A percentile compares a stretch with the other conserved stretches of the same genome.
Evolutionary conservation across 2,797 vertebrate genomes (phyloP).

Genomic region (Pangasius sanitwongsei): DNA sequence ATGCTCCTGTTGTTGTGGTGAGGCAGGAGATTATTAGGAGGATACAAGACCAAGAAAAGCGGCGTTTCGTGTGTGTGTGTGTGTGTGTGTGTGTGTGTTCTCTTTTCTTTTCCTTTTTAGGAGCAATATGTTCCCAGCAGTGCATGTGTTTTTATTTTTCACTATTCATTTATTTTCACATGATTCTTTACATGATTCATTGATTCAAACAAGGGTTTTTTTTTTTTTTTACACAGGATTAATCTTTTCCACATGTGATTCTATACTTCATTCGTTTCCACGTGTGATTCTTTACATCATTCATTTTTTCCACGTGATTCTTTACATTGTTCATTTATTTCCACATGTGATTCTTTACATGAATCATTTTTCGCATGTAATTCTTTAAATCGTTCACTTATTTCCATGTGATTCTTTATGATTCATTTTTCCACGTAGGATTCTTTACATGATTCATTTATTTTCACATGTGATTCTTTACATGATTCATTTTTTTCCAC

Average conservation of each 20-base stretch:
- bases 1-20: slow-evolving; percentile 65
- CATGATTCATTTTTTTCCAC: background rate
- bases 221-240: too few species aligned
- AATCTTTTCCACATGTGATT: background rate
- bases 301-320: too few species aligned
- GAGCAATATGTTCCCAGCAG: slow-evolving; percentile 3
- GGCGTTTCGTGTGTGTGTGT: slow-evolving; percentile 41
- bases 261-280: background rate
- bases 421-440: background rate
- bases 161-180: background rate
- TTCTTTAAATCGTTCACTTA: background rate
- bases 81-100: slow-evolving; percentile 17
- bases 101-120: slow-evolving; percentile 15
- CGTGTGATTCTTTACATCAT: too few species aligned
- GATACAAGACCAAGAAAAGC: slow-evolving; percentile 66
- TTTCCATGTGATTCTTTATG: background rate
- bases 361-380: background rate
- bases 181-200: background rate
- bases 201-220: background rate
- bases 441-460: background rate
- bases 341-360: too few species aligned
- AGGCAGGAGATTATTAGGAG: slow-evolving; percentile 70
- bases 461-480: background rate
- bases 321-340: too few species aligned
- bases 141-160: background rate